phyloP scores from a whole-genome alignment of 2,113 vertebrate species.

The Mixornis gularis region DNA sequence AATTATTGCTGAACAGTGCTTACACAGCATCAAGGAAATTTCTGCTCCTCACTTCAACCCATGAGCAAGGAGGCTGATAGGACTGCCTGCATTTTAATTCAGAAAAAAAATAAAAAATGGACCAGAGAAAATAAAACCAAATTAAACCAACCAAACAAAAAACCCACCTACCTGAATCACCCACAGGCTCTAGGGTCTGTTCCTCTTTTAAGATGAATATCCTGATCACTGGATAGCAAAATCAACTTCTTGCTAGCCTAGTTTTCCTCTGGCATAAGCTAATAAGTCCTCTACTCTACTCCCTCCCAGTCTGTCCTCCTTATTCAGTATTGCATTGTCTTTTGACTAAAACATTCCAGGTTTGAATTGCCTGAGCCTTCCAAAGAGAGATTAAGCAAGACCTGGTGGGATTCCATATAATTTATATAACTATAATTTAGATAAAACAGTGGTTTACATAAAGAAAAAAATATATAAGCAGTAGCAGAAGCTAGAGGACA shows the following conservation, averaged over 20 bases:
- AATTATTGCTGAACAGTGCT: background rate
- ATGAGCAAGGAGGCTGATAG: background rate
- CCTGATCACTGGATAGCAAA: background rate
- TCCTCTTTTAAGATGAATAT: background rate
- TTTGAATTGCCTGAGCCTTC: background rate
- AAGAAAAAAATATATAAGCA: background rate
- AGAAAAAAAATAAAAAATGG: background rate
- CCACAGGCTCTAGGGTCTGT: background rate
- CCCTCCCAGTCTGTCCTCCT: background rate
- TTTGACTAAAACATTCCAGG: background rate
- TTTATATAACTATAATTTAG: background rate
- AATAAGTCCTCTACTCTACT: background rate
- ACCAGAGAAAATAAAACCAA: background rate
- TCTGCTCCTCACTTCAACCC: background rate
- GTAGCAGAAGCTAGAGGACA: background rate
- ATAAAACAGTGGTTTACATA: background rate
- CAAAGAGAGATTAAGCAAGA: background rate
- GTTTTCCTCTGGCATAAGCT: background rate
- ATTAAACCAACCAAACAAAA: background rate
- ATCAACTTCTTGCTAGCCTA: background rate
- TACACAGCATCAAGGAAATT: background rate
- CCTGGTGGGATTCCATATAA: background rate
- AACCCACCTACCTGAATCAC: fast-evolving
- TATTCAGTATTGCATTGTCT: background rate
- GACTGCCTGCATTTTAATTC: background rate